A percentile compares a stretch with the other conserved stretches of the same genome.
These are phyloP conservation scores for Drosophila watanabei DNA, from an alignment of 1,140 invertebrate species.

Conservation along the genomic window DNA sequence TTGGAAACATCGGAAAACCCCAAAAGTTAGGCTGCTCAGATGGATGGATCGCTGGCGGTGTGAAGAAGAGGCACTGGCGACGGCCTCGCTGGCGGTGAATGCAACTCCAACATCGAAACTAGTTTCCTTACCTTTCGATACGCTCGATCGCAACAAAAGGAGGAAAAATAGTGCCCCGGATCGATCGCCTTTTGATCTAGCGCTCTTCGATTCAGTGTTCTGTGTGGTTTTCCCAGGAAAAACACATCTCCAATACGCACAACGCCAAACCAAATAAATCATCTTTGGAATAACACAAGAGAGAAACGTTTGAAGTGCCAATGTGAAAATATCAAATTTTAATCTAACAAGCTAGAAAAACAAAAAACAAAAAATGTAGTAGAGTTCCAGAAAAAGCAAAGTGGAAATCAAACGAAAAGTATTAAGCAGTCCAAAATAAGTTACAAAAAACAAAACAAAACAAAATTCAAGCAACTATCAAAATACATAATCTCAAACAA, in stretches of 20 bases:
- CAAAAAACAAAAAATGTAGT: slow-evolving; percentile 55
- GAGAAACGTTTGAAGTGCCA: slow-evolving; percentile 66
- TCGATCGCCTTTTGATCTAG: slow-evolving; percentile 71
- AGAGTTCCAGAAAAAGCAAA: slow-evolving; percentile 44
- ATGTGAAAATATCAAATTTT: slow-evolving; percentile 56
- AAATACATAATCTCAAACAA: slow-evolving; percentile 56
- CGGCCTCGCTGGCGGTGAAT: slow-evolving; percentile 53
- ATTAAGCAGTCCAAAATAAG: slow-evolving; percentile 75
- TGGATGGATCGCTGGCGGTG: slow-evolving; percentile 79
- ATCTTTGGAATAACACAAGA: slow-evolving; percentile 46
- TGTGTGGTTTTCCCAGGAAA: slow-evolving; percentile 54
- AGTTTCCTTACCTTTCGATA: slow-evolving; percentile 57
- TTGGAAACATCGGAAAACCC: slow-evolving; percentile 34
- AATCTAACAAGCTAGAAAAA: slow-evolving; percentile 9
- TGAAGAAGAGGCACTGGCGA: slow-evolving; percentile 45
- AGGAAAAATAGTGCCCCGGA: slow-evolving; percentile 37
- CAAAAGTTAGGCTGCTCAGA: slow-evolving; percentile 66
- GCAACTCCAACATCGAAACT: slow-evolving; percentile 53
- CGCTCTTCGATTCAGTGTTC: slow-evolving; percentile 36
- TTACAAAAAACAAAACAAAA: slow-evolving; percentile 28
- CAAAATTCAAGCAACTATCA: slow-evolving; percentile 41
- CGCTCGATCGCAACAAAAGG: slow-evolving; percentile 45
- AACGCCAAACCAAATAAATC: slow-evolving; percentile 58
- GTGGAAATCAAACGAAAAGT: slow-evolving; percentile 77
- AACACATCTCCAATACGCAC: slow-evolving; percentile 25